Conservation (phyloP, 2,797 vertebrate genomes). For the Crocodylus rhombifer region DNA sequence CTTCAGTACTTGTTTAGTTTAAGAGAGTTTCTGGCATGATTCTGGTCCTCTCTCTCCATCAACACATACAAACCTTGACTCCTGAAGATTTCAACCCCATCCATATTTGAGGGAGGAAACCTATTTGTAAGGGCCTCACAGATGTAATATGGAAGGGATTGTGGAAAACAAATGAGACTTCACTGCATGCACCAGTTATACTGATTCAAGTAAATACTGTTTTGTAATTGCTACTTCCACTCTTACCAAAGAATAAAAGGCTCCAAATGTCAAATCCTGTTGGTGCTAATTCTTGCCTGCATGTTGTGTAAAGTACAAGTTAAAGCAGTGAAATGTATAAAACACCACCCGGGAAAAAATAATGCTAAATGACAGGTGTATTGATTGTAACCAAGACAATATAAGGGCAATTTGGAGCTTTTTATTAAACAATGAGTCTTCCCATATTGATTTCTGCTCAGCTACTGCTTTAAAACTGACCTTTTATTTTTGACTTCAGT, state of each 20-base stretch:
- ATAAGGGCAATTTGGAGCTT: background rate
- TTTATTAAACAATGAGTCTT: background rate
- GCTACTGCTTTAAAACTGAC: background rate
- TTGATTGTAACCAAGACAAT: background rate
- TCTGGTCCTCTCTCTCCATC: background rate
- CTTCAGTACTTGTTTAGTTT: background rate
- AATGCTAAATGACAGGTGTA: background rate
- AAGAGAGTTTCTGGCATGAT: background rate
- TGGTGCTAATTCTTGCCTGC: conserved; percentile 27
- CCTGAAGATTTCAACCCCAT: conserved; percentile 15
- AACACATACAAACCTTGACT: background rate
- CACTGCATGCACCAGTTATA: background rate
- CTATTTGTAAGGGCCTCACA: background rate
- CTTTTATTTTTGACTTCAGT: background rate
- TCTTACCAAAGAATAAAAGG: conserved; percentile 26
- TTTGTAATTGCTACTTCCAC: background rate
- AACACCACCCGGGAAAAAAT: conserved; percentile 11
- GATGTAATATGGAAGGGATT: background rate
- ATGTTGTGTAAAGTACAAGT: background rate
- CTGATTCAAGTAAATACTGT: background rate
- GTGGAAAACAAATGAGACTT: conserved; percentile 36
- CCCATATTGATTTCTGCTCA: background rate
- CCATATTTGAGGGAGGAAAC: conserved; percentile 35
- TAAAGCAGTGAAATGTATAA: conserved; percentile 15
- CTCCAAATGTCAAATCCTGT: background rate